Conservation (phyloP, 53 echinoderm and acorn worm species). For the Holothuria leucospilota region DNA sequence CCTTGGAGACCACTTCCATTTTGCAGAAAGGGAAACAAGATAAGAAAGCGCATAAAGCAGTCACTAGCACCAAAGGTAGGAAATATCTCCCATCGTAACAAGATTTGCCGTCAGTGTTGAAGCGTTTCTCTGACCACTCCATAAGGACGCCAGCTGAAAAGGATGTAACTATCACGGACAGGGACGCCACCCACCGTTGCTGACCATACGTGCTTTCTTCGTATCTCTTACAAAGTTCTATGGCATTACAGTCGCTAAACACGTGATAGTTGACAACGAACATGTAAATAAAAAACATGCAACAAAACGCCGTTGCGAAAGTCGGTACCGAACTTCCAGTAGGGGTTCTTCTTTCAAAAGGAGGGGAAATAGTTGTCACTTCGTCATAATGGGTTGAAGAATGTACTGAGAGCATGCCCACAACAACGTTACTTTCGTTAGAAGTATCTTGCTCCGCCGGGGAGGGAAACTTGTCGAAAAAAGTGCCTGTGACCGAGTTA, state of each 20-base stretch:
- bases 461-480: too few species aligned
- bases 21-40: constrained; percentile 1
- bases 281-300: constrained; percentile 11
- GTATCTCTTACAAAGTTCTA: not conserved
- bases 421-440: too few species aligned
- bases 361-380: too few species aligned
- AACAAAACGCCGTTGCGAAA: not conserved
- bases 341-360: too few species aligned
- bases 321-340: not conserved
- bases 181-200: constrained; percentile 7
- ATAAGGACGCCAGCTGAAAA: not conserved
- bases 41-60: not conserved
- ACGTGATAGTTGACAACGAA: constrained; percentile 17
- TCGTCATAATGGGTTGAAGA: too few species aligned
- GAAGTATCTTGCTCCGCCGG: too few species aligned
- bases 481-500: too few species aligned
- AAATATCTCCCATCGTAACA: constrained; percentile 15
- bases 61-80: constrained; percentile 2
- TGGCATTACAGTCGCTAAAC: not conserved
- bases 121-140: constrained; percentile 21
- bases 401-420: too few species aligned
- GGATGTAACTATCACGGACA: not conserved
- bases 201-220: not conserved
- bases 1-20: constrained; percentile 14
- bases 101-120: constrained; percentile 5